Evolutionary conservation across 92 coral and sea anemone species (phyloP), one percentile per base, ranked within the genome.

Genomic region (Siderastrea siderea): DNA sequence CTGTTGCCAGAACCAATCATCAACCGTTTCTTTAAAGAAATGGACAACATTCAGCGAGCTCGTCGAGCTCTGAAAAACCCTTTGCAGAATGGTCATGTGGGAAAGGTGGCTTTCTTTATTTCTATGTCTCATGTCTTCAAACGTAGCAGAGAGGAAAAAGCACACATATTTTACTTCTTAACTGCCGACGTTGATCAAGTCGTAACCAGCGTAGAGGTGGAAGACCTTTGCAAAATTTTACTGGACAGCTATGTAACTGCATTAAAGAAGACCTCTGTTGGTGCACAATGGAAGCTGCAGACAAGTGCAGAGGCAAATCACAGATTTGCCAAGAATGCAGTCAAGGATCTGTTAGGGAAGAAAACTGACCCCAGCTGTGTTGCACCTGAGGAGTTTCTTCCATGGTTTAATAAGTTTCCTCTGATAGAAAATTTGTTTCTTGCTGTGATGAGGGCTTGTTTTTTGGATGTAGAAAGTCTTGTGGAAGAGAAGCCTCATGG

Each of bases 401-500:
- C 63, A 0, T 95, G 99, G 98, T 90, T 97, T 75, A 77, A 79
- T 61, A 92, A 90, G 84, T 88, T 91, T 77, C 98, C 95, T 3
- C 55, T 95, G 59, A 92, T 97, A 63, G 93, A 86, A 17, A 93
- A 95, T 51, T 81, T 97, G 79, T 94, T 97, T 85, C 94, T 87
- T 62, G 98, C 98, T 71, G 94, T 92, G 38, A 68, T 94, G 81
- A 92, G 91, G 53, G 98, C 98, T 44, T 89, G 98, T 84, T 91
- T 95, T 47, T 59, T 97, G 76, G 97, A 91, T 50, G 83, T 93
- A n/a, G 98, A 94, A 66, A 89, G 95, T 65, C 88, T 97, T 43
- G 45, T 94, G 44, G 96, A 94, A 47, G 95, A 79, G 51, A 92
- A 93, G 49, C 85, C 89, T 9, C 99, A 97, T 94, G 99, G 99